Conservation (phyloP, 2,113 vertebrate genomes). For the Rhinopomastus cyanomelas region DNA sequence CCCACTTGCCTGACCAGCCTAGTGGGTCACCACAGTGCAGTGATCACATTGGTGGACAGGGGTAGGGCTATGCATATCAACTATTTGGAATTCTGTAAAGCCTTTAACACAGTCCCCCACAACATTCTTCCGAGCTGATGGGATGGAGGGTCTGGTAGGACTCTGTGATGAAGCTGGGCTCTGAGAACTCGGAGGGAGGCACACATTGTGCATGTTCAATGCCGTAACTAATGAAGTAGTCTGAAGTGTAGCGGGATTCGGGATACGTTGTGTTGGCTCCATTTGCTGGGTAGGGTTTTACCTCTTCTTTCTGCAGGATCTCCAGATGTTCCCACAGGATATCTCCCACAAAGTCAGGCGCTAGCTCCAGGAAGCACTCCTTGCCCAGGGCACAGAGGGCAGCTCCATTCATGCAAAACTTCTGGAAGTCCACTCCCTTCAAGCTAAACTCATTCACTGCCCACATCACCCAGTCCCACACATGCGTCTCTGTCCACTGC, state of each 20-base stretch:
- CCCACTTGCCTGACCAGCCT: too few species aligned
- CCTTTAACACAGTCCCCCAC: too few species aligned
- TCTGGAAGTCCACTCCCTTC: slow-evolving; percentile 95
- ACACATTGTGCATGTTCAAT: slow-evolving; percentile 98
- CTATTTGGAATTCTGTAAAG: too few species aligned
- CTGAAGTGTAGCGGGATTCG: slow-evolving; percentile 94
- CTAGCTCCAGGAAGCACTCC: slow-evolving; percentile 95
- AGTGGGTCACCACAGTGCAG: too few species aligned
- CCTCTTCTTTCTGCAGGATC: slow-evolving; percentile 98
- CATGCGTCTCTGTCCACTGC: slow-evolving; percentile 94
- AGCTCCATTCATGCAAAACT: slow-evolving; percentile 94
- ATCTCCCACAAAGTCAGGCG: slow-evolving; percentile 97
- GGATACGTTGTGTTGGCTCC: slow-evolving; percentile 87
- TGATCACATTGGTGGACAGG: too few species aligned
- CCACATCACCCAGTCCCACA: slow-evolving; percentile 96
- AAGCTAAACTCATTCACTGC: slow-evolving; percentile 97
- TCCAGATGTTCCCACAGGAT: slow-evolving; percentile 99
- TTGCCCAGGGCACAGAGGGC: slow-evolving; percentile 93
- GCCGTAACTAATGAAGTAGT: slow-evolving; percentile 98
- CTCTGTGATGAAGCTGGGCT: slow-evolving; percentile 99
- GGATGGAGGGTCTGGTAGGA: slow-evolving; percentile 98
- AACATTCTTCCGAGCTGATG: slow-evolving; percentile 98
- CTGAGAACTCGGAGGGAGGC: slow-evolving; percentile 96
- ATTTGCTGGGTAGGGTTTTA: slow-evolving; percentile 90
- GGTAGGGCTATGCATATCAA: too few species aligned